A percentile compares a stretch with the other conserved stretches of the same genome.
Evolutionary conservation across 1,140 invertebrate species (phyloP).

Genomic region (Episyrphus balteatus): DNA sequence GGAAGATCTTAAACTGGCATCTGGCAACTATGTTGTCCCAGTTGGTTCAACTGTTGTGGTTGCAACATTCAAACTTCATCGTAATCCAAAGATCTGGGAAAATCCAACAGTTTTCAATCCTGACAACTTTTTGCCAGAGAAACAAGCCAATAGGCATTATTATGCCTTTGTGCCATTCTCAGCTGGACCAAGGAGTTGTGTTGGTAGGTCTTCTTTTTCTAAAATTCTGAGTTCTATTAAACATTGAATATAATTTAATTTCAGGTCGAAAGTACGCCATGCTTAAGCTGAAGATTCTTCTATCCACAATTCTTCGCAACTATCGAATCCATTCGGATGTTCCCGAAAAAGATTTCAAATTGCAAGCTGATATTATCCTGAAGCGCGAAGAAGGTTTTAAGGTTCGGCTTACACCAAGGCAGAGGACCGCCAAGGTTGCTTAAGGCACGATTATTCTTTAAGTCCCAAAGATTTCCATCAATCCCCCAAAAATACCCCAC

Average conservation of each 20-base stretch:
- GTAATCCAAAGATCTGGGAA: conserved; percentile 56
- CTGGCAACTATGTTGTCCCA: conserved; percentile 45
- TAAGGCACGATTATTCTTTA: background rate
- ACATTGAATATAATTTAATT: conserved; percentile 7
- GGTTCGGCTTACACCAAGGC: conserved; percentile 55
- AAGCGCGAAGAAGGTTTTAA: conserved; percentile 70
- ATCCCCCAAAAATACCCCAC: background rate
- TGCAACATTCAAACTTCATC: conserved; percentile 54
- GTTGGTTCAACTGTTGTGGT: conserved; percentile 54
- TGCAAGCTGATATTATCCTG: conserved; percentile 72
- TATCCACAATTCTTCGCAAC: conserved; percentile 75
- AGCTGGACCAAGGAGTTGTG: conserved; percentile 73
- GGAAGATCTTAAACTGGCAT: conserved; percentile 52
- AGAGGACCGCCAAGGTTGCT: conserved; percentile 14
- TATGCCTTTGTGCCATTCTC: conserved; percentile 81
- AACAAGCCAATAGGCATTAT: conserved; percentile 60
- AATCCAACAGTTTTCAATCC: conserved; percentile 73
- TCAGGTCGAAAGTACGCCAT: conserved; percentile 77
- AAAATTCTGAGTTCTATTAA: background rate
- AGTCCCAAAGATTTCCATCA: background rate
- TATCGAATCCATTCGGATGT: conserved; percentile 59
- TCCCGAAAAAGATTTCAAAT: conserved; percentile 56
- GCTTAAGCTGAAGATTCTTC: conserved; percentile 74
- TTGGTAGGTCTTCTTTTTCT: conserved; percentile 45
- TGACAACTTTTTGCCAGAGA: conserved; percentile 73